A percentile compares a stretch with the other conserved stretches of the same genome.
phyloP scores from a whole-genome alignment of 1,140 invertebrate genomes.

The Dreissena rostriformis region DNA sequence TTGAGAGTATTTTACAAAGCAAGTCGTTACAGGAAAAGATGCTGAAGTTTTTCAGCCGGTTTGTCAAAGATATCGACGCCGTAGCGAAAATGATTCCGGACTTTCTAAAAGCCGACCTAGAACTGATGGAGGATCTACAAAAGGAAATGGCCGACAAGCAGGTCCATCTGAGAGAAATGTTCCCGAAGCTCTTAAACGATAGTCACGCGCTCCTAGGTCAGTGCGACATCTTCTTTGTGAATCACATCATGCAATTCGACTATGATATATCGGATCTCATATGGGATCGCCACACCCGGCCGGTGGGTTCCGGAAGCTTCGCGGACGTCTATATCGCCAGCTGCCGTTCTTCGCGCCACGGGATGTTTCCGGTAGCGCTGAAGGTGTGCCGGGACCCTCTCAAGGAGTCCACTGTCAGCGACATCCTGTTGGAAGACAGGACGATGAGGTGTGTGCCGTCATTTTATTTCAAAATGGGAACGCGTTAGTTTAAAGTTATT shows the following conservation, averaged over 20 bases:
- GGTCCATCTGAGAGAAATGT: slow-evolving; percentile 59
- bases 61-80: slow-evolving; percentile 66
- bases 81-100: slow-evolving; percentile 69
- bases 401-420: slow-evolving; percentile 64
- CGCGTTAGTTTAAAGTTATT: too few relatives aligned
- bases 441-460: slow-evolving; percentile 70
- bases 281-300: slow-evolving; percentile 46
- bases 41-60: slow-evolving; percentile 64
- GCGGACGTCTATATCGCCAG: slow-evolving; percentile 68
- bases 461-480: too few relatives aligned
- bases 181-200: slow-evolving; percentile 59
- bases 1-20: slow-evolving; percentile 60
- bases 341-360: slow-evolving; percentile 15
- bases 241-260: slow-evolving; percentile 69
- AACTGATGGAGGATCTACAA: slow-evolving; percentile 63
- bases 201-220: slow-evolving; percentile 62
- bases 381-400: slow-evolving; percentile 70
- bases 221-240: slow-evolving; percentile 72
- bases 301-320: slow-evolving; percentile 72
- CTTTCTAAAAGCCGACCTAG: slow-evolving; percentile 68
- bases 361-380: slow-evolving; percentile 62
- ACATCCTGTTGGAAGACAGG: slow-evolving; percentile 72
- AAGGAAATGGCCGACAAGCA: slow-evolving; percentile 61
- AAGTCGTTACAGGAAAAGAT: slow-evolving; percentile 57
- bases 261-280: slow-evolving; percentile 61